Conservation (phyloP, 2,888 invertebrate genomes). For the Sesamia inferens region DNA sequence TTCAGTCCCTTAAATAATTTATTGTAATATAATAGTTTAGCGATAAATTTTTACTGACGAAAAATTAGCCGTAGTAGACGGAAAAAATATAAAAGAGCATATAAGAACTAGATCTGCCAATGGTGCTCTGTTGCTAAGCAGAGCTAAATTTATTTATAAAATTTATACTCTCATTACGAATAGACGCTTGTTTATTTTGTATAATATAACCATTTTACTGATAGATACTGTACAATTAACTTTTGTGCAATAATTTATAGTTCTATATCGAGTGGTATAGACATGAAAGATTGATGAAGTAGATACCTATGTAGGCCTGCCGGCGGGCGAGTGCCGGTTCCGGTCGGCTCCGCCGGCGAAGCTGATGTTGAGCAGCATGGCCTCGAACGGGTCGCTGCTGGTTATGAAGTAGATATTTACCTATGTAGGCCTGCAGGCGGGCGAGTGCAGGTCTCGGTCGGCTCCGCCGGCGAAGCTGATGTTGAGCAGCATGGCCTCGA, state of each 20-base stretch:
- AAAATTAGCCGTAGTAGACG: too few relatives aligned
- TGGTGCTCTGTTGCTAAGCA: too few relatives aligned
- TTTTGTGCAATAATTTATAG: not conserved
- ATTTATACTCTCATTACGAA: too few relatives aligned
- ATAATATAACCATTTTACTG: not conserved
- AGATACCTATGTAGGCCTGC: conserved; percentile 90
- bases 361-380: conserved; percentile 95
- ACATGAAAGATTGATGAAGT: not conserved
- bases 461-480: conserved; percentile 90
- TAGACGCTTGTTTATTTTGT: too few relatives aligned
- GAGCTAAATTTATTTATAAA: too few relatives aligned
- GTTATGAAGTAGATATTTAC: conserved; percentile 39
- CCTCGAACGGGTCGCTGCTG: conserved; percentile 97
- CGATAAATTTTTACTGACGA: too few relatives aligned
- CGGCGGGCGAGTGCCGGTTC: conserved; percentile 88
- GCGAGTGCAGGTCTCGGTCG: conserved; percentile 84
- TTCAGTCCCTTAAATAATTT: not conserved
- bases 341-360: conserved; percentile 83
- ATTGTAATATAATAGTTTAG: too few relatives aligned
- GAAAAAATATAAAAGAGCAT: too few relatives aligned
- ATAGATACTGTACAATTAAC: not conserved
- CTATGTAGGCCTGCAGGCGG: conserved; percentile 91
- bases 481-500: conserved; percentile 96
- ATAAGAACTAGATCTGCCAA: too few relatives aligned
- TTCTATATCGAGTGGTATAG: not conserved